phyloP scores from a whole-genome alignment of 2,888 invertebrate species.

The Lasioglossum malachurum region DNA sequence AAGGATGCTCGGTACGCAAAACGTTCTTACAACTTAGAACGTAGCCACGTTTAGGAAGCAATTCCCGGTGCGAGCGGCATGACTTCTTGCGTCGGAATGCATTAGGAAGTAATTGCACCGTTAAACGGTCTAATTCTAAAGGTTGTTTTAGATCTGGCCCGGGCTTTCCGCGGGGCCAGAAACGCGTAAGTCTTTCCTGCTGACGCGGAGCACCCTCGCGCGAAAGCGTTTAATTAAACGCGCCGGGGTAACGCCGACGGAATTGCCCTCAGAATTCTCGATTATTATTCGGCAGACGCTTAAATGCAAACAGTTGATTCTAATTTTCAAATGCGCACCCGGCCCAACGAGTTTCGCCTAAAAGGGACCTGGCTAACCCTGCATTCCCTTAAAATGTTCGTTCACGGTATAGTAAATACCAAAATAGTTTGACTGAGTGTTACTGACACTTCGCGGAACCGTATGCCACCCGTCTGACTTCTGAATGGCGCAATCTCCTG shows the following conservation, averaged over 20 bases:
- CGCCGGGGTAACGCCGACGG: neutral
- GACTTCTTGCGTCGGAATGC: slow-evolving; percentile 44
- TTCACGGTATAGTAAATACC: neutral
- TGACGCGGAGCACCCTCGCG: slow-evolving; percentile 25
- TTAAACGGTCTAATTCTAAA: slow-evolving; percentile 57
- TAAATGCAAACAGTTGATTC: neutral
- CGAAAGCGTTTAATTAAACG: slow-evolving; percentile 36
- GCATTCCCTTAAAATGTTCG: neutral
- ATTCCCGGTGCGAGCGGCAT: slow-evolving; percentile 16
- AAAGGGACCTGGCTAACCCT: neutral
- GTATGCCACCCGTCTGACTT: neutral
- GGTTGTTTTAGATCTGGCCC: slow-evolving; percentile 27
- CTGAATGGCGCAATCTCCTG: neutral
- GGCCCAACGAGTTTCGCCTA: neutral
- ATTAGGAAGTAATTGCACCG: slow-evolving; percentile 54
- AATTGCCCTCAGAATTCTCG: neutral
- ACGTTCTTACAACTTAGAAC: slow-evolving; percentile 35
- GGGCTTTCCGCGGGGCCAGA: slow-evolving; percentile 4
- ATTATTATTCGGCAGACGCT: slow-evolving; percentile 13
- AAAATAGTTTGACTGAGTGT: neutral
- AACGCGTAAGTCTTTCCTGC: slow-evolving; percentile 7
- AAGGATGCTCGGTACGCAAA: neutral
- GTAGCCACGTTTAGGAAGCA: slow-evolving; percentile 36
- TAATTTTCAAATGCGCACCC: neutral
- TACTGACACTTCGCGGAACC: neutral